Evolutionary conservation across 2,888 invertebrate species (phyloP), one percentile per base, ranked within the genome.

Genomic region (Lordiphosa fenestrarum): DNA sequence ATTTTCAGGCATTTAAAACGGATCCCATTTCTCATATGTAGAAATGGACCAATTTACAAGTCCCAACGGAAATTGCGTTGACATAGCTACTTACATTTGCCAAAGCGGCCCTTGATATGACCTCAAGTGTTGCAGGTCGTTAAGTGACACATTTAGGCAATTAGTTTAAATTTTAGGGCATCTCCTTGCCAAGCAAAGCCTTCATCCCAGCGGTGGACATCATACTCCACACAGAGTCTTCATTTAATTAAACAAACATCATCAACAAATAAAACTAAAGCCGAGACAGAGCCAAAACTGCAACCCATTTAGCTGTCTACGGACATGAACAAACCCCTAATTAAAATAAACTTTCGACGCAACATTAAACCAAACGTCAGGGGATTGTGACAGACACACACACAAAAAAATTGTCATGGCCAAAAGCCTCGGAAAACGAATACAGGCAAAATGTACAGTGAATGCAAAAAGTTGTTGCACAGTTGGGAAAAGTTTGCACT

Each of bases 331-430:
- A 41, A 56, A 46, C 23, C 42, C 54, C 69, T 71, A 73, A 71
- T 73, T 73, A 71, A 73, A 73, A 73, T 69, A 73, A 73, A 73
- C 72, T 71, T 73, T 71, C 53, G 53, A 66, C 58, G 73, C 65
- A 65, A 72, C 65, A 65, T 73, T 70, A 59, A 73, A 40, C 61
- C 58, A 49, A 64, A 9, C 30, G 53, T 49, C 59, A 3, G 15
- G 71, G 60, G 71, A 69, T 49, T 56, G 37, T 41, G 56, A 53
- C 57, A 47, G 19, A 19, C 15, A 39, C 25, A 39, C 25, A 39
- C 35, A 33, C 10, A 38, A 12, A 48, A 48, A 69, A 64, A 64
- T 57, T 63, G 49, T 49, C 66, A 64, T 55, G 25, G 48, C 19
- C 23, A 23, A 23, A 23, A 6, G 23, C 1, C 15, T 15, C 30